Base-by-base conservation (phyloP, 2,888 invertebrate genomes). In the Lobophora halterata region DNA sequence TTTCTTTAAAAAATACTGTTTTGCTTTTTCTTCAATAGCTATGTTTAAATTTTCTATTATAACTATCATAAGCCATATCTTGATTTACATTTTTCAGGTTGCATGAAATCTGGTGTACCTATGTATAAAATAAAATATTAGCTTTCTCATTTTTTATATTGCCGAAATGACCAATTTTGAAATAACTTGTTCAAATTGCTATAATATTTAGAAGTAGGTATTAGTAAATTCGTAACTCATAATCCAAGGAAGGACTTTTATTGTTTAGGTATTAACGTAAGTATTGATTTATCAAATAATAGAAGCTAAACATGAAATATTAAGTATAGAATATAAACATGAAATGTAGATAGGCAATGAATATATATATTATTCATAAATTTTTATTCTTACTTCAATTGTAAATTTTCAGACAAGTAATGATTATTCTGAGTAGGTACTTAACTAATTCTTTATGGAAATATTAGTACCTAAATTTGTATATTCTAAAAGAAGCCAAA, bases 131-230 rank as follows among this genome's bases (percentile, higher is more conserved):
- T 9, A 6, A 32, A 32, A 32, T 8, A 30, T 28, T 42, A 37
- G 42, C 36, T 43, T 37, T 43, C 28, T 17, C 34, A 38, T 18
- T 12, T 30, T 38, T 37, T 43, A 16, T 43, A 37, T 43, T 29
- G 43, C 37, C 30, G 23, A 37, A 37, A 43, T 33, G 43, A 43
- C 43, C 43, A 43, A 43, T 39, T 33, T 30, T 20, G 17, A 33
- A 28, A 13, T 9, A 14, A 19, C 18, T n/a, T 30, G 23, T 6
- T 33, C 17, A 25, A 37, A 13, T 31, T 28, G 26, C 27, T 36
- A 25, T 30, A n/a, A n/a, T n/a, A 29, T 21, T 18, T 29, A 34
- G 13, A 20, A 19, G 7, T 24, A 13, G n/a, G 16, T 9, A 9
- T 6, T 1, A 11, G 5, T 8, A 9, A 9, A 3, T 21, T 30